Evolutionary conservation across 2,888 invertebrate species (phyloP).

Genomic region (Netelia virgata): DNA sequence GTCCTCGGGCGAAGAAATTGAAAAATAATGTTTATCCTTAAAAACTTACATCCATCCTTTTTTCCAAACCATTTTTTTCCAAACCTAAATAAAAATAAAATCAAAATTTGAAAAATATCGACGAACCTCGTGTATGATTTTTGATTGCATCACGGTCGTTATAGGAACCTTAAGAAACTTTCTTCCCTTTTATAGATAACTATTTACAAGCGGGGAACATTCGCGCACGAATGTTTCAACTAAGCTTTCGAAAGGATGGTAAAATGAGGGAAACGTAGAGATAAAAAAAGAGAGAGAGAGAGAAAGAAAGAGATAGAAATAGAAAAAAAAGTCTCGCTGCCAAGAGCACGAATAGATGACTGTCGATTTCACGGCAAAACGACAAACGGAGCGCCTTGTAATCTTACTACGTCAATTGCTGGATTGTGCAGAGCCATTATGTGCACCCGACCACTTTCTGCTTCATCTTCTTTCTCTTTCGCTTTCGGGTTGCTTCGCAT

Average conservation of each 20-base stretch:
- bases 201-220: neutral
- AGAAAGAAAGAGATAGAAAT: slow-evolving; percentile 8
- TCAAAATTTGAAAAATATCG: too few relatives aligned
- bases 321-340: neutral
- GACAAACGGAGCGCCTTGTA: slow-evolving; percentile 57
- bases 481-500: slow-evolving; percentile 34
- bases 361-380: slow-evolving; percentile 54
- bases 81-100: too few relatives aligned
- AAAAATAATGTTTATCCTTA: neutral
- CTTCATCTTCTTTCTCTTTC: slow-evolving; percentile 21
- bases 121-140: too few relatives aligned
- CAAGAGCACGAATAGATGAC: slow-evolving; percentile 14
- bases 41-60: too few relatives aligned
- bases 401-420: slow-evolving; percentile 64
- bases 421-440: slow-evolving; percentile 61
- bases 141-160: neutral
- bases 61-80: too few relatives aligned
- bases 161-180: neutral
- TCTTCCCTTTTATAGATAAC: neutral
- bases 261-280: neutral
- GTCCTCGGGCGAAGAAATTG: neutral
- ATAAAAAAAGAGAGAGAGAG: slow-evolving; percentile 2
- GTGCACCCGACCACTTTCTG: slow-evolving; percentile 44
- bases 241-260: neutral
- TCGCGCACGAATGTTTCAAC: neutral